Evolutionary conservation across 2,797 vertebrate species (phyloP), one percentile per base, ranked within the genome.

Genomic region (Pterois miles): DNA sequence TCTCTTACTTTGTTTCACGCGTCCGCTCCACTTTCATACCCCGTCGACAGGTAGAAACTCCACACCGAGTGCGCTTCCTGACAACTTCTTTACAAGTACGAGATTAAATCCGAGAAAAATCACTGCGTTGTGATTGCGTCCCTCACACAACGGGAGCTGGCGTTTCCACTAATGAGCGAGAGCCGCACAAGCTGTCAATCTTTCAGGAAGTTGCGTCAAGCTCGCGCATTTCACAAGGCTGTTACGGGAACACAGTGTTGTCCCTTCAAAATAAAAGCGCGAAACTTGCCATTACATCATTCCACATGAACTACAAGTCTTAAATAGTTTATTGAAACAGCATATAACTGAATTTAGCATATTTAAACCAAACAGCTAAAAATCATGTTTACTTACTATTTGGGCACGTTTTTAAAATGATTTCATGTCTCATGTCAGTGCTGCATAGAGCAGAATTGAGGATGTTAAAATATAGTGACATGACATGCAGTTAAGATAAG

Each of bases 121-220:
- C 50, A 7, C 34, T 6, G 43, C 43, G 65, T 22, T 52, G 43
- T 33, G 70, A 20, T 20, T 34, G 34, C n/a, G 65, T 58, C 40
- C 16, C 53, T 83, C 81, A 63, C 79, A 83, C 84, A 81, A 87
- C 83, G 48, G 62, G 60, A 74, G 69, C 63, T 27, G 2, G 11
- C 46, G 59, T 23, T 50, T 63, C 64, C 59, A 52, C 74, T 34
- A n/a, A 34, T 56, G 7, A 81, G 4, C 5, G n/a, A 74, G 50
- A 76, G 72, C 48, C 64, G 34, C 9, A 0, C 11, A 13, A 83
- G 76, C 89, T 92, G 92, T 92, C 92, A 93, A 74, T 88, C 87
- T 79, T 73, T 34, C 88, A 89, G 88, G 90, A 93, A 92, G 88
- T 83, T 1, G 14, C 38, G 0, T 16, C 73, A 87, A 91, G 84